Conservation (phyloP, 2,888 invertebrate genomes). For the Stenichneumon culpator region DNA sequence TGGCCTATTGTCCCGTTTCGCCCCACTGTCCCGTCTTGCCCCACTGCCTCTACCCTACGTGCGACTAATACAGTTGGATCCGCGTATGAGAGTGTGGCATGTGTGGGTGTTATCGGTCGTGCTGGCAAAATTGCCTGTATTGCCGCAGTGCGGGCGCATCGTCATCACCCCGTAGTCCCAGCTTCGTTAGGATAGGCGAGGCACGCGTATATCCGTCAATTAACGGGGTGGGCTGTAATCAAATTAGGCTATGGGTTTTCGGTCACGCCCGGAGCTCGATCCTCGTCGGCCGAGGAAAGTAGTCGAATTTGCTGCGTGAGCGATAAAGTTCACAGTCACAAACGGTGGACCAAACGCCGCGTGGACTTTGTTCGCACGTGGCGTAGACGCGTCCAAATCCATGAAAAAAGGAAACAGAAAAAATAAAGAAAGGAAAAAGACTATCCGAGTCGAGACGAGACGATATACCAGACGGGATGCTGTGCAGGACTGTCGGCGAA, state of each 20-base stretch:
- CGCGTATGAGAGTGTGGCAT: background rate
- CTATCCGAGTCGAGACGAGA: conserved; percentile 11
- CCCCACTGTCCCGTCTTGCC: too few species aligned
- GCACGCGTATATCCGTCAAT: conserved; percentile 72
- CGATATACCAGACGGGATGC: background rate
- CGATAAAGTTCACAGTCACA: background rate
- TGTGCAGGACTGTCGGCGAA: conserved; percentile 7
- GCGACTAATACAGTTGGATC: background rate
- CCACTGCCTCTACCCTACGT: too few species aligned
- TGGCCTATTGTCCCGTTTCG: too few species aligned
- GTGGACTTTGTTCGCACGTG: background rate
- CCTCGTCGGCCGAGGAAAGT: background rate
- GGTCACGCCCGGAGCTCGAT: conserved; percentile 15
- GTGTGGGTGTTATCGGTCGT: background rate
- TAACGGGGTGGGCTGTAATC: conserved; percentile 72
- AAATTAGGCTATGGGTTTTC: conserved; percentile 71
- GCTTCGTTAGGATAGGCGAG: conserved; percentile 74
- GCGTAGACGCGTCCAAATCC: background rate
- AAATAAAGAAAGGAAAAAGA: conserved; percentile 11
- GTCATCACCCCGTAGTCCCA: conserved; percentile 41
- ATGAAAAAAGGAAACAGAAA: conserved; percentile 4
- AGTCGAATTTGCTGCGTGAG: background rate
- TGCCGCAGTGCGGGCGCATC: conserved; percentile 51
- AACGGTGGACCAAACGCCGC: background rate
- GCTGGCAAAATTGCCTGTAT: conserved; percentile 28